Conservation (phyloP, 2,113 vertebrate genomes). For the Zosterops pallidus region DNA sequence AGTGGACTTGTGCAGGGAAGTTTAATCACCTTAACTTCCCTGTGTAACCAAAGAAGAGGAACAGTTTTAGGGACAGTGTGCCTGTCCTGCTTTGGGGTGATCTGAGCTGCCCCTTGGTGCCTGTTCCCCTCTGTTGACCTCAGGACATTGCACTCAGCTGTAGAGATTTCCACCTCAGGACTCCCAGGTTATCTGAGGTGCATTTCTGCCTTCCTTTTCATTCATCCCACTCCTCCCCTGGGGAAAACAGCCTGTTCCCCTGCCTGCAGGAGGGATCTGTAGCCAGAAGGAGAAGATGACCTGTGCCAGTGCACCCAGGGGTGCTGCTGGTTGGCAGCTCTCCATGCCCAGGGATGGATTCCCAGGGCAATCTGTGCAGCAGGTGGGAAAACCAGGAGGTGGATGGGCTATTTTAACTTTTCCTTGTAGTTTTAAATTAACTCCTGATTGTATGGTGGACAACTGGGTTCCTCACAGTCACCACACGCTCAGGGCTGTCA, state of each 20-base stretch:
- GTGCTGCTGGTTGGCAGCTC: neutral
- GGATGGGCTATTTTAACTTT: neutral
- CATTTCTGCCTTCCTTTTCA: neutral
- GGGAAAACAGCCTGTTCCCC: neutral
- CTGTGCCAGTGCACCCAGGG: neutral
- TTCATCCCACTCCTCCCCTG: neutral
- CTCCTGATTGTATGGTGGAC: neutral
- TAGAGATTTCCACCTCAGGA: neutral
- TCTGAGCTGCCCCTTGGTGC: neutral
- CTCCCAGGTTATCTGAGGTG: neutral
- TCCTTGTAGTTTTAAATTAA: neutral
- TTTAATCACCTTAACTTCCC: neutral
- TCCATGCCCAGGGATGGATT: neutral
- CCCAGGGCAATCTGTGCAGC: neutral
- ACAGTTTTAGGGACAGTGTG: neutral
- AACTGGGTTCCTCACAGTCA: neutral
- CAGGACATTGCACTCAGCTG: neutral
- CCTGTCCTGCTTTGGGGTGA: neutral
- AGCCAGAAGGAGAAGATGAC: neutral
- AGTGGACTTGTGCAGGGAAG: neutral
- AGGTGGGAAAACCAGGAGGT: neutral
- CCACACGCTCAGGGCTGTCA: neutral
- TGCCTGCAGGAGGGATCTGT: neutral
- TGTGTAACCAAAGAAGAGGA: neutral
- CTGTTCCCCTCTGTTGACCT: neutral